These are phyloP conservation scores for Morone saxatilis DNA, from an alignment of 2,113 vertebrate genomes.

Conservation along the genomic window DNA sequence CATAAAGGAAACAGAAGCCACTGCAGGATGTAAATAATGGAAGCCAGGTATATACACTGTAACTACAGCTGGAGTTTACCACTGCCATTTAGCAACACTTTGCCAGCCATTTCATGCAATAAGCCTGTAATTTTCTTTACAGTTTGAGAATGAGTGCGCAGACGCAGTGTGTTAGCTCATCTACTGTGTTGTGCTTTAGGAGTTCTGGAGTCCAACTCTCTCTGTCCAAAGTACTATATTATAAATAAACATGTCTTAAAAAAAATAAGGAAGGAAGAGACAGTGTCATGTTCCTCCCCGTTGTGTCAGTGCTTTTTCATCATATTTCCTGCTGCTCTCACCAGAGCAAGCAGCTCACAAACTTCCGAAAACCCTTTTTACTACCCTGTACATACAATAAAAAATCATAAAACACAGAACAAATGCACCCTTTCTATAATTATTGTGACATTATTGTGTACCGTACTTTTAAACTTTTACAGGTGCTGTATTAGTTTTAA, in stretches of 20 bases:
- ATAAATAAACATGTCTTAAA: not conserved
- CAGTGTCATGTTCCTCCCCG: conserved; percentile 1
- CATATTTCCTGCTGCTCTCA: not conserved
- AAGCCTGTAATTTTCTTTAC: not conserved
- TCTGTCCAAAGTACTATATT: too few species aligned
- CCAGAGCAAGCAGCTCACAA: not conserved
- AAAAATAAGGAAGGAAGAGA: not conserved
- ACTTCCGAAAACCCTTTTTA: too few species aligned
- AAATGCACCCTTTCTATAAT: not conserved
- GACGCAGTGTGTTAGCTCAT: not conserved
- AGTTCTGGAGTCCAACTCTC: not conserved
- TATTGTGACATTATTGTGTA: too few species aligned
- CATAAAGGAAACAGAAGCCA: not conserved
- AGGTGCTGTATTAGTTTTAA: not conserved
- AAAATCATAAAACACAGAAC: not conserved
- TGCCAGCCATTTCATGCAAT: not conserved
- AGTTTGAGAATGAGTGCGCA: not conserved
- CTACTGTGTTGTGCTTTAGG: not conserved
- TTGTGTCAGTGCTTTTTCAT: not conserved
- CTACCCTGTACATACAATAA: not conserved
- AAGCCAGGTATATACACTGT: too few species aligned
- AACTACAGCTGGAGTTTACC: too few species aligned
- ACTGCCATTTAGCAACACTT: too few species aligned
- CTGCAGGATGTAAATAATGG: not conserved
- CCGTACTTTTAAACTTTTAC: too few species aligned